Evolutionary conservation across 2,888 invertebrate genomes (phyloP).

Genomic region (Electrophaes corylata): DNA sequence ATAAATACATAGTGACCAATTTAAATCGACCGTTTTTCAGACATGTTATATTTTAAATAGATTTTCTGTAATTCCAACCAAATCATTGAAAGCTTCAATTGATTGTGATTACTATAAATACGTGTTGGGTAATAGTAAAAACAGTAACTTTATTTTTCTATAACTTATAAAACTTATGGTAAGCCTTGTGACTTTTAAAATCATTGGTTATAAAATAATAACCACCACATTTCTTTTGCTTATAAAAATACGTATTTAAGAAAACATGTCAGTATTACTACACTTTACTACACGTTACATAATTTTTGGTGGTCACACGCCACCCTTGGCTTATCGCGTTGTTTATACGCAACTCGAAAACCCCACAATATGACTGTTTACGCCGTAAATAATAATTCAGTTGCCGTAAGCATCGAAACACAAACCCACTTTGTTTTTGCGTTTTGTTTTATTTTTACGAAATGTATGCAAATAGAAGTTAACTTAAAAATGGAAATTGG

Average conservation of each 20-base stretch:
- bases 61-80: no score
- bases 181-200: no score
- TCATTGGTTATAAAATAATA: no score
- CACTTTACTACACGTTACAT: slow-evolving; percentile 22
- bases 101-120: no score
- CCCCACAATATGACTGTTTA: slow-evolving; percentile 60
- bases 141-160: no score
- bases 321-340: slow-evolving; percentile 57
- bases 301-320: slow-evolving; percentile 47
- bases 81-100: no score
- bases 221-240: not conserved
- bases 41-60: no score
- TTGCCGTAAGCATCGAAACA: slow-evolving; percentile 45
- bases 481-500: slow-evolving; percentile 58
- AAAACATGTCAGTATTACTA: slow-evolving; percentile 15
- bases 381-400: slow-evolving; percentile 64
- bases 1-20: no score
- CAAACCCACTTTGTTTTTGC: slow-evolving; percentile 27
- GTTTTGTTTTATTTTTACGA: slow-evolving; percentile 20
- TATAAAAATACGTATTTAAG: not conserved
- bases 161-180: no score
- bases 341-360: slow-evolving; percentile 60
- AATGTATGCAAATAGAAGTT: slow-evolving; percentile 44
- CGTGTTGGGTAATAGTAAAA: no score
- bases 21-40: no score